Evolutionary conservation across 2,797 vertebrate genomes (phyloP).

Genomic region (Pseudotriccus pelzelni): DNA sequence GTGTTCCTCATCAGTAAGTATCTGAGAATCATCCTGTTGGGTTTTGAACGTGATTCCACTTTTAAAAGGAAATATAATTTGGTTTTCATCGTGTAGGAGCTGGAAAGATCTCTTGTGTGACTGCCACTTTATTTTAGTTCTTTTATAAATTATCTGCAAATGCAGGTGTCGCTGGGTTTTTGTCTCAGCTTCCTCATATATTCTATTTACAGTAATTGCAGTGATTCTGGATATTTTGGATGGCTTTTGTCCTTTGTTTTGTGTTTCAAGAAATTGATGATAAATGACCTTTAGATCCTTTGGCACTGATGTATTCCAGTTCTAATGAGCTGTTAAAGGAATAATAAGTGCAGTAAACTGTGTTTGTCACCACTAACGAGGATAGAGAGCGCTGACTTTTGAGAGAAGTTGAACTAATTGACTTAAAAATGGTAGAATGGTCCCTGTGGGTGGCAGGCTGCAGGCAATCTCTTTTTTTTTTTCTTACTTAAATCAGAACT

Average conservation of each 20-base stretch:
- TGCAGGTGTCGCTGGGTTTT: neutral
- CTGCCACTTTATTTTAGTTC: neutral
- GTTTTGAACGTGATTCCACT: neutral
- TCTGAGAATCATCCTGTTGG: neutral
- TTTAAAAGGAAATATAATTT: neutral
- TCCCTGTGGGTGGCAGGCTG: constrained; percentile 30
- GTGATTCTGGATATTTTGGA: constrained; percentile 8
- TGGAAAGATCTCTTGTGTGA: neutral
- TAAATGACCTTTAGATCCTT: constrained; percentile 39
- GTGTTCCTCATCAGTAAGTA: neutral
- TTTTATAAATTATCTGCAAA: neutral
- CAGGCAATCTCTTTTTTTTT: constrained; percentile 27
- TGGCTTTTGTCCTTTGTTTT: constrained; percentile 6
- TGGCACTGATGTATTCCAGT: constrained; percentile 27
- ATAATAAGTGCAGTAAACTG: constrained; percentile 57
- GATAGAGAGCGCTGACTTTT: constrained; percentile 16
- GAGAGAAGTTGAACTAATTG: constrained; percentile 58
- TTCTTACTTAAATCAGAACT: constrained; percentile 36
- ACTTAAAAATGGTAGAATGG: constrained; percentile 63
- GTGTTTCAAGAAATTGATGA: constrained; percentile 27
- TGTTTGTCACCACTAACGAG: constrained; percentile 61
- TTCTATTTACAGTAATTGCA: neutral
- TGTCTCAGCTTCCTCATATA: neutral
- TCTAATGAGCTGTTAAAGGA: constrained; percentile 66
- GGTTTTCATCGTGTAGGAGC: neutral